phyloP scores from a whole-genome alignment of 2,888 invertebrate genomes.

The Ferdinandea cuprea region DNA sequence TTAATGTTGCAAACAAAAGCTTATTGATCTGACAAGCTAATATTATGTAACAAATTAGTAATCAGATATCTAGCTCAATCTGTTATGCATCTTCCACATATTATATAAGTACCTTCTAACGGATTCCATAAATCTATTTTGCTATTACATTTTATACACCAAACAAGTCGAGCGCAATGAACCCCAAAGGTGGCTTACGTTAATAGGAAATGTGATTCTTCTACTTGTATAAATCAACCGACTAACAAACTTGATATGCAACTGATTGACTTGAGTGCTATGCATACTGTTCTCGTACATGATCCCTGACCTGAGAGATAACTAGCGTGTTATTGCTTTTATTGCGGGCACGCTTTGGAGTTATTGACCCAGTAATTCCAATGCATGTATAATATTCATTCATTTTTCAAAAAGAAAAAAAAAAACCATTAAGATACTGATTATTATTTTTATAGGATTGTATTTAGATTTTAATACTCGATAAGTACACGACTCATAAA shows the following conservation, averaged over 20 bases:
- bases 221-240: background rate
- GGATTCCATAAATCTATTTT: no score
- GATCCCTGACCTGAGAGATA: slow-evolving; percentile 48
- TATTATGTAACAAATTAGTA: no score
- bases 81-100: no score
- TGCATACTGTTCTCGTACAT: background rate
- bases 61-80: no score
- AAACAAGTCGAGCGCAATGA: background rate
- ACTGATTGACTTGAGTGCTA: background rate
- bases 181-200: background rate
- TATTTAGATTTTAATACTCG: background rate
- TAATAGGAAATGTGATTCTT: background rate
- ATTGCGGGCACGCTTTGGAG: slow-evolving; percentile 10
- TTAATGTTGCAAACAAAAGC: no score
- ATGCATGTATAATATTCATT: slow-evolving; percentile 1
- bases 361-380: slow-evolving; percentile 26
- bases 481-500: background rate
- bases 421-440: slow-evolving; percentile 22
- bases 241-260: background rate
- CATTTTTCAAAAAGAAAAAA: background rate
- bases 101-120: no score
- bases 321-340: slow-evolving; percentile 23
- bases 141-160: no score
- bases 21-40: no score
- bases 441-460: slow-evolving; percentile 32